Base-by-base conservation (phyloP, 1,140 invertebrate genomes). In the Anastrepha ludens region DNA sequence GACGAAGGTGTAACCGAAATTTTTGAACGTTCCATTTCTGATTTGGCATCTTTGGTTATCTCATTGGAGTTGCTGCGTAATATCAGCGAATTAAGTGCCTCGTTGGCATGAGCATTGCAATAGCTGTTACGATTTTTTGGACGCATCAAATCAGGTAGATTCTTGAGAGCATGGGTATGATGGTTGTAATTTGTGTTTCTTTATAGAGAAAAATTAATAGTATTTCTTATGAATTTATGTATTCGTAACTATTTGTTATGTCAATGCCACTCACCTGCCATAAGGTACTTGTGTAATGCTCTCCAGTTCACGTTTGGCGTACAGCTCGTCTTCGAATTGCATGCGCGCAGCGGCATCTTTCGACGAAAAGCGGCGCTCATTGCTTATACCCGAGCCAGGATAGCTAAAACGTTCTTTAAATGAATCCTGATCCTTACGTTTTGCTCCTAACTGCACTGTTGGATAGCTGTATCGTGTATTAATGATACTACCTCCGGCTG, bases 371-470 rank as follows among this genome's bases (percentile, higher is more conserved):
- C 81, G 85, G 58, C 65, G 50, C 15, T 70, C 85, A 44, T 78
- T 78, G 17, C 15, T 85, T 39, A 88, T 11, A 20, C 67, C 64
- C 39, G 91, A 91, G 20, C 92, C 92, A 29, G 93, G 92, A 88
- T 93, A 93, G 88, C 93, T 93, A 58, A 92, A 93, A 4, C 93
- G 90, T 86, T 93, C 92, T 87, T 93, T 93, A 5, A 55, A 89
- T 7, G 59, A 47, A 64, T 88, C 88, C 13, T 88, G 90, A 29
- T 93, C 92, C 67, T 93, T 93, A 1, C 92, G 91, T 87, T 93
- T 93, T 8, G 91, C 89, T 62, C 91, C 91, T 88, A 91, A 60
- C 87, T 93, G 92, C n/a, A 92, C 92, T 0, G 91, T 90, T 0
- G 92, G 92, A 90, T 93, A 93, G 55, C 92, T 93, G 47, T 93